Evolutionary conservation across 1,140 invertebrate species (phyloP).

Genomic region (Conus ventricosus): DNA sequence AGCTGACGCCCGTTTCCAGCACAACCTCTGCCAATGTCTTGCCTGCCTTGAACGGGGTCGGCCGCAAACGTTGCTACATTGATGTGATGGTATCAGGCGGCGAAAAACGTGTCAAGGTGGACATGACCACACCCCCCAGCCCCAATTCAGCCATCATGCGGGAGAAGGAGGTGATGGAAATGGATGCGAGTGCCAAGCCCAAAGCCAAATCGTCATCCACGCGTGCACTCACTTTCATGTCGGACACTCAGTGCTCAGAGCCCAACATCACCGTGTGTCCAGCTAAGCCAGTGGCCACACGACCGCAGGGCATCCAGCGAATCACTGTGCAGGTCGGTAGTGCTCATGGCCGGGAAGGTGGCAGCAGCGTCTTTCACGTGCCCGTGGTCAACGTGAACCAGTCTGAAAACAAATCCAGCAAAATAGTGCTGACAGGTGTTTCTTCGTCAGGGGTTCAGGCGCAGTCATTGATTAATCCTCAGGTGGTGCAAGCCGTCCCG

Average conservation of each 20-base stretch:
- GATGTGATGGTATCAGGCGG: constrained; percentile 31
- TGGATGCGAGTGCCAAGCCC: neutral
- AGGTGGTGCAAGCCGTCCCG: neutral
- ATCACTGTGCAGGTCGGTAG: constrained; percentile 33
- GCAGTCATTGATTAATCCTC: neutral
- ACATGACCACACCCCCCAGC: constrained; percentile 56
- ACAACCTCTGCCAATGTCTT: neutral
- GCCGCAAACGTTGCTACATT: constrained; percentile 11
- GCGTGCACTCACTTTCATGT: constrained; percentile 16
- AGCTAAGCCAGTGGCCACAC: constrained; percentile 22
- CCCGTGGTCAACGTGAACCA: constrained; percentile 29
- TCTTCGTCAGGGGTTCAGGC: constrained; percentile 24
- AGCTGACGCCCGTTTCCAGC: constrained; percentile 33
- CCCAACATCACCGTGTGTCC: neutral
- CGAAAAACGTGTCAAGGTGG: constrained; percentile 32
- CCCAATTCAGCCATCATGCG: constrained; percentile 21
- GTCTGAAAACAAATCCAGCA: neutral
- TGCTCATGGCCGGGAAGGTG: neutral
- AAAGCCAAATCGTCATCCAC: constrained; percentile 19
- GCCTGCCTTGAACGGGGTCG: neutral
- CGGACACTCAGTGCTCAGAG: neutral
- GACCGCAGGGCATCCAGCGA: constrained; percentile 24
- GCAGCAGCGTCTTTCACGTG: constrained; percentile 12
- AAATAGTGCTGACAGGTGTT: constrained; percentile 10
- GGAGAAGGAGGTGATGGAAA: neutral